Evolutionary conservation across 2,113 vertebrate genomes (phyloP), one percentile per base, ranked within the genome.

Genomic region (Gorsachius goisagi): DNA sequence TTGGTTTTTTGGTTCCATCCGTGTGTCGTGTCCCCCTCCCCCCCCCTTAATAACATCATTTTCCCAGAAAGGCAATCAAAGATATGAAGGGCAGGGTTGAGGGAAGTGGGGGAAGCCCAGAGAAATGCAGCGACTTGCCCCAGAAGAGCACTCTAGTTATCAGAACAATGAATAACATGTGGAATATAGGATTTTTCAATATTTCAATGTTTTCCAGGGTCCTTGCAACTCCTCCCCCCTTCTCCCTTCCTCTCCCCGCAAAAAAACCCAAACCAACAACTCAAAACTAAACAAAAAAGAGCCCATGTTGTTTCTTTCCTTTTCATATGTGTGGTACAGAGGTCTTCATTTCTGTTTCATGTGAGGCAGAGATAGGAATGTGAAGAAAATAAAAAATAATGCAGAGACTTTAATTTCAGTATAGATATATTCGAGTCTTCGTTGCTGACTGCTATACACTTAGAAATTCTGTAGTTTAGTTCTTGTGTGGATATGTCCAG

Each of bases 81-180:
- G 5, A 39, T n/a, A 59, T 6, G 10, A 44, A 24, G 8, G 5
- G 8, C 0, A 3, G 6, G 5, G 17, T 4, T 5, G 4, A n/a
- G 22, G 8, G 21, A 44, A 14, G 27, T 32, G 17, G 9, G 7
- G 11, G 26, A 47, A 66, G 8, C 28, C 20, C 27, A 44, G 37
- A 67, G 18, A 68, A 73, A 35, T 15, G 9, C 21, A 45, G 27
- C 1, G 3, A 32, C 59, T 83, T 78, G 47, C 15, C 27, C 24
- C 15, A 50, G 39, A 27, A 88, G 30, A 78, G n/a, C 28, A 47
- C 6, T 72, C 13, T 12, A 52, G 8, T 77, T 47, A 44, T 49
- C 3, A 3, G 23, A 67, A 66, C 18, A 59, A 12, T 16, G 28
- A 67, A 60, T 47, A 59, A 47, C 4, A 12, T 28, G 28, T 49